A percentile compares a stretch with the other conserved stretches of the same genome.
Evolutionary conservation across 2,797 vertebrate genomes (phyloP).

Genomic region (Rhinophrynus dorsalis): DNA sequence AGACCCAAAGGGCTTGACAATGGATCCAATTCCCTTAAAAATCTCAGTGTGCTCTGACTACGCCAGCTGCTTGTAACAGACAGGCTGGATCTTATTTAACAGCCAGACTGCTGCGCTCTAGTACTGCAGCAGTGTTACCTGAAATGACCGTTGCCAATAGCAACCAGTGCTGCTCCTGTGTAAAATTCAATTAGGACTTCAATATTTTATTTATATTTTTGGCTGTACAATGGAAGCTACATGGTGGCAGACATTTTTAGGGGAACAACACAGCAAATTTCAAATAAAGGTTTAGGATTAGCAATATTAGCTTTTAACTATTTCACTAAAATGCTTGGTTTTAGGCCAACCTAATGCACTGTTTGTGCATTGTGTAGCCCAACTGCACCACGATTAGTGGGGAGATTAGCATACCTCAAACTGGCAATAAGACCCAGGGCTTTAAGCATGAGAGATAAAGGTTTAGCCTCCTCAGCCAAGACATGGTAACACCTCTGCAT

Average conservation of each 20-base stretch:
- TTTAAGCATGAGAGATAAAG: too few species aligned
- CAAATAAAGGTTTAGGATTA: too few species aligned
- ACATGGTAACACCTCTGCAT: too few species aligned
- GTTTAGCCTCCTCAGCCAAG: too few species aligned
- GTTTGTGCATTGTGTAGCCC: too few species aligned
- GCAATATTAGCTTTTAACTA: too few species aligned
- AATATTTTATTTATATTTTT: background rate
- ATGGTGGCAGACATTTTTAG: background rate
- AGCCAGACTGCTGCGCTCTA: constrained; percentile 25
- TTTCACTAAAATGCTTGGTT: too few species aligned
- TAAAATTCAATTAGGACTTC: constrained; percentile 25
- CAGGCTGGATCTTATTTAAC: constrained; percentile 34
- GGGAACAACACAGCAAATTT: too few species aligned
- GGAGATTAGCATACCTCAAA: too few species aligned
- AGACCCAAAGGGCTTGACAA: constrained; percentile 2
- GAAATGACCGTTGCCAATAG: constrained; percentile 38
- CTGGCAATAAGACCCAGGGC: too few species aligned
- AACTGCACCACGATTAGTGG: too few species aligned
- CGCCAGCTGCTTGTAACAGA: constrained; percentile 27
- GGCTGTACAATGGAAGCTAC: background rate
- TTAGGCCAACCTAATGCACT: too few species aligned
- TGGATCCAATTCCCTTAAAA: constrained; percentile 19
- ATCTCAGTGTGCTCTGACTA: constrained; percentile 4
- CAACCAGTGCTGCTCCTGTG: constrained; percentile 20
- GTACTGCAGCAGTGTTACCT: constrained; percentile 28